A percentile compares a stretch with the other conserved stretches of the same genome.
Evolutionary conservation across 64 coral and sea anemone genomes (phyloP).

Genomic region (Cladopsammia gracilis): DNA sequence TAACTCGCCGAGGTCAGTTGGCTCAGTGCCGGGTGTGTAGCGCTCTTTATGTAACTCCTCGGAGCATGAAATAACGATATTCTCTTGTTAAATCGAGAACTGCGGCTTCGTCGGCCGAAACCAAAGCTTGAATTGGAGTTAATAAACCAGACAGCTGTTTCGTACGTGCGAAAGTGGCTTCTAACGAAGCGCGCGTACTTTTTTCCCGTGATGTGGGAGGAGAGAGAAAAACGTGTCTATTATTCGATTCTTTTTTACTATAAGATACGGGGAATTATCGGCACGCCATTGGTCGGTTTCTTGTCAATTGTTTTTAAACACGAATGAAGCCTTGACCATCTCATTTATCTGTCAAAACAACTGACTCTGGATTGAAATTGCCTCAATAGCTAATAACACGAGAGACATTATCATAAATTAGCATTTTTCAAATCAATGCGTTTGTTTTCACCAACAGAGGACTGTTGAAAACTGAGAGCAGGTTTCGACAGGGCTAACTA

Average conservation of each 20-base stretch:
- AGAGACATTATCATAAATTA: conserved; percentile 42
- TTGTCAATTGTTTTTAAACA: conserved; percentile 49
- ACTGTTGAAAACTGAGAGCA: not conserved
- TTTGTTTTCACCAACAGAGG: conserved; percentile 7
- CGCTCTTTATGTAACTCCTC: not conserved
- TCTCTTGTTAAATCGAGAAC: not conserved
- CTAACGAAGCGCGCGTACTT: not conserved
- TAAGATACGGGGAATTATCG: conserved; percentile 8
- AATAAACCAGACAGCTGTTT: not conserved
- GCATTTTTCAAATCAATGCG: conserved; percentile 45
- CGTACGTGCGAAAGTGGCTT: not conserved
- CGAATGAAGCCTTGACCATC: conserved; percentile 2
- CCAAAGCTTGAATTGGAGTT: not conserved
- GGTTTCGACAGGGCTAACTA: not conserved
- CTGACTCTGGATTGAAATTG: conserved; percentile 8
- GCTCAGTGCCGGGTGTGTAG: not conserved
- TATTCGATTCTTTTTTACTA: not conserved
- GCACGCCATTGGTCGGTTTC: conserved; percentile 27
- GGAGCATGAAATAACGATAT: not conserved
- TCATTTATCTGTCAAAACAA: conserved; percentile 58
- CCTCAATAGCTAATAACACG: conserved; percentile 42
- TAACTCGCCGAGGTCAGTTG: not conserved
- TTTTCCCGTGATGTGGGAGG: not conserved
- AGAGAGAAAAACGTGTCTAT: conserved; percentile 10
- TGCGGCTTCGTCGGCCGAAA: not conserved